These are phyloP conservation scores for Trypoxylus dichotomus DNA, from an alignment of 1,140 invertebrate species.

Conservation along the genomic window DNA sequence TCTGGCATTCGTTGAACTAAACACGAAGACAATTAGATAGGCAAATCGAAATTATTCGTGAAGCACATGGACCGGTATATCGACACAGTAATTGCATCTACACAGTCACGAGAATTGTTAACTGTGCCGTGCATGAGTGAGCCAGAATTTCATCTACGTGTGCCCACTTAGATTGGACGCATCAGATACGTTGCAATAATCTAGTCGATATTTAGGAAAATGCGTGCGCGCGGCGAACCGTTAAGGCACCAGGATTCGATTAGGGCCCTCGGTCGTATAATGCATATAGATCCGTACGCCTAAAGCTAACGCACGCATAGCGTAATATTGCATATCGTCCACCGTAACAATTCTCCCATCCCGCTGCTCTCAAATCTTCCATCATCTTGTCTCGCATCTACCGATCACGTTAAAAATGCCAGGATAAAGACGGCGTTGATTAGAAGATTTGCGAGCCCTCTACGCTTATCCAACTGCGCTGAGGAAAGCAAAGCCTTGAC, in stretches of 20 bases:
- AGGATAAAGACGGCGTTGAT: conserved; percentile 12
- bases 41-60: background rate
- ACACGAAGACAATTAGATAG: too few relatives aligned
- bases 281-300: conserved; percentile 1
- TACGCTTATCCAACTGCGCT: background rate
- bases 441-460: conserved; percentile 30
- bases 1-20: too few relatives aligned
- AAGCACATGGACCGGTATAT: background rate
- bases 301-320: background rate
- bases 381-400: conserved; percentile 16
- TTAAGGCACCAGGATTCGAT: conserved; percentile 27
- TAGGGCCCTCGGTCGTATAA: conserved; percentile 14
- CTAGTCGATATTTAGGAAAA: conserved; percentile 32
- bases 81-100: too few relatives aligned
- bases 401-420: conserved; percentile 17
- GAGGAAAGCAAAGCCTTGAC: background rate
- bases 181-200: conserved; percentile 24
- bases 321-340: background rate
- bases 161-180: conserved; percentile 25
- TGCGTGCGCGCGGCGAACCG: conserved; percentile 21
- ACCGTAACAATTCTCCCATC: background rate
- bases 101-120: background rate
- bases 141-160: conserved; percentile 29
- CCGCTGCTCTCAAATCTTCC: background rate
- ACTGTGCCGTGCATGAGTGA: background rate